Conservation (phyloP, 1,140 invertebrate species). For the Drosophila rhopaloa region DNA sequence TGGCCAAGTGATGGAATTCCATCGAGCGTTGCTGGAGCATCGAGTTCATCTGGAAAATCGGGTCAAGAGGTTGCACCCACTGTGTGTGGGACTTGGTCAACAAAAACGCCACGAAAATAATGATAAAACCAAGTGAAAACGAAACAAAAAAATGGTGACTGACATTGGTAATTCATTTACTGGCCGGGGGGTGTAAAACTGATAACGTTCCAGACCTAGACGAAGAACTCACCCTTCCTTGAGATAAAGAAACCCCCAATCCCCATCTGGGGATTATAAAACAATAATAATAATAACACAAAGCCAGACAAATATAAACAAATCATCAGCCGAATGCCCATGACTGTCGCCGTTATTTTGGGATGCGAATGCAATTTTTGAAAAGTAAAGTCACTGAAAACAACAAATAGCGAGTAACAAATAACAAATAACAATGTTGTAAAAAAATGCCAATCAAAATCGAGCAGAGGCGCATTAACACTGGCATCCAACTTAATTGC, state of each 20-base stretch:
- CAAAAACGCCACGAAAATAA: conserved; percentile 2
- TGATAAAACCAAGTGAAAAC: conserved; percentile 1
- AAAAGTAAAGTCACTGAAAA: conserved; percentile 1
- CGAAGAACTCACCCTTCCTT: conserved; percentile 1
- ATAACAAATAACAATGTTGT: conserved; percentile 38
- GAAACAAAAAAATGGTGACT: conserved; percentile 2
- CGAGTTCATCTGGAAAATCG: conserved; percentile 34
- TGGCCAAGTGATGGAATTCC: conserved; percentile 19
- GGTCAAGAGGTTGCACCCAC: conserved; percentile 51
- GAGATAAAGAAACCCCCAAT: conserved; percentile 10
- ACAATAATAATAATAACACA: conserved; percentile 4
- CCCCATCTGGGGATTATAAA: conserved; percentile 19
- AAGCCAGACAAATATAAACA: conserved; percentile 47
- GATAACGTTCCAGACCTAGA: conserved; percentile 1
- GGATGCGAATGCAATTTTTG: conserved; percentile 22
- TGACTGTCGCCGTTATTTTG: conserved; percentile 55
- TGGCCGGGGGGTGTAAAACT: neutral
- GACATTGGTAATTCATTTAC: conserved; percentile 7
- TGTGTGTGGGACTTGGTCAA: conserved; percentile 22
- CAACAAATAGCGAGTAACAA: conserved; percentile 1
- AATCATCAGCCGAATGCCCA: conserved; percentile 18
- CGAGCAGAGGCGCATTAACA: conserved; percentile 2
- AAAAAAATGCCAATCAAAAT: conserved; percentile 33
- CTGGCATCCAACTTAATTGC: conserved; percentile 30
- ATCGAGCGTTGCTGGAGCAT: conserved; percentile 38